Base-by-base conservation (phyloP, 2,113 vertebrate species). In the Lepus europaeus region DNA sequence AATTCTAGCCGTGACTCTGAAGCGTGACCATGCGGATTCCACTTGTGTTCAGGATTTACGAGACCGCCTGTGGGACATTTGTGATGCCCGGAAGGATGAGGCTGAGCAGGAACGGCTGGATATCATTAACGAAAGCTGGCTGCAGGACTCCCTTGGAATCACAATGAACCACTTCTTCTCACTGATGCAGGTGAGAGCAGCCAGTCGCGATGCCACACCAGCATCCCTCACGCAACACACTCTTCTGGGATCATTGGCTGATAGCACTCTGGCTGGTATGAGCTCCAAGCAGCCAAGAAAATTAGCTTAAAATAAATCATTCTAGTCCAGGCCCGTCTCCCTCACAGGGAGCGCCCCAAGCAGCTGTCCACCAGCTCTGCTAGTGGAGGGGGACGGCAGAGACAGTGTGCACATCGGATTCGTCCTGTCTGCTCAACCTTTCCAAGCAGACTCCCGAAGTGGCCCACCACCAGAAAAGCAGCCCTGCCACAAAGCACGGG, bases 41-140 rank as follows among this genome's bases (percentile, higher is more conserved):
- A 29, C 87, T 31, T 59, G 85, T 87, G 82, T 51, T 39, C 96
- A 99, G 99, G 99, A 99, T 70, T 97, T 99, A 86, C 96, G 98
- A 76, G 98, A 99, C 90, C 97, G 98, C 69, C 98, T 99, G 51
- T 99, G 99, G 99, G 99, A 99, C 95, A 99, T 99, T 56, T 98
- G 98, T 96, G 98, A 99, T 33, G 98, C 97, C 22, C 98, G 98
- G 89, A 99, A 98, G 80, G 98, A 99, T 77, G 98, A 99, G 90
- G 98, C 99, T 0, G 98, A 98, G 92, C 98, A 98, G 79, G 99
- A 99, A 95, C 97, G 95, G 49, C 76, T 61, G 27, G 96, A 92
- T 31, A 94, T 99, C 3, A 98, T 99, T 95, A 97, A 96, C 1
- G 96, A 98, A 33, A 98, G 97, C 39, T 99, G 99, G 99, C 76